These are phyloP conservation scores for Epistrophella euchroma DNA, from an alignment of 2,888 invertebrate species.

Conservation along the genomic window DNA sequence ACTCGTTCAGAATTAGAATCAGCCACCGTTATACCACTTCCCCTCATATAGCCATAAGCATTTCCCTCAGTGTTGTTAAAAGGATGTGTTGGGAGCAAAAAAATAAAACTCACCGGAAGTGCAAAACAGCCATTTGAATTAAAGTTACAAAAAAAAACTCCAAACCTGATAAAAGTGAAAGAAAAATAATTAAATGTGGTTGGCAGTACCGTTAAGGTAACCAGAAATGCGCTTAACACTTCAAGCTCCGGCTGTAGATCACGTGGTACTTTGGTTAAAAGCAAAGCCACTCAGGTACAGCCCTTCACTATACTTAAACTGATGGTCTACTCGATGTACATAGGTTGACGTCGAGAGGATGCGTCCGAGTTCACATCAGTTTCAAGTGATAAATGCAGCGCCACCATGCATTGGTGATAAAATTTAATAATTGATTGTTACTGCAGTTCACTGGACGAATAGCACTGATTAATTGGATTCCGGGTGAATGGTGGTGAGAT, in stretches of 20 bases:
- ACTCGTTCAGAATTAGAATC: constrained; percentile 16
- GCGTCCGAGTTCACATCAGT: constrained; percentile 15
- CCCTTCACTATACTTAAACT: background rate
- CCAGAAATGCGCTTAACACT: constrained; percentile 52
- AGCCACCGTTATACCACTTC: background rate
- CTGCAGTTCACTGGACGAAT: constrained; percentile 62
- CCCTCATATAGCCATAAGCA: constrained; percentile 6
- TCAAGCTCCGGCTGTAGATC: constrained; percentile 32
- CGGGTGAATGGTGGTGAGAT: constrained; percentile 63
- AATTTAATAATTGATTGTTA: constrained; percentile 74
- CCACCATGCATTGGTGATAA: constrained; percentile 53
- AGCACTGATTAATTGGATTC: constrained; percentile 70
- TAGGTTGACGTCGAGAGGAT: constrained; percentile 10
- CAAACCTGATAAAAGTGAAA: constrained; percentile 9
- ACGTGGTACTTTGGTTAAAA: constrained; percentile 31
- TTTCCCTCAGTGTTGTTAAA: background rate
- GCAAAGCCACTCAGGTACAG: constrained; percentile 22
- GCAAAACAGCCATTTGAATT: constrained; percentile 26
- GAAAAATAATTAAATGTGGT: constrained; percentile 62
- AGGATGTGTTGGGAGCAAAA: constrained; percentile 6
- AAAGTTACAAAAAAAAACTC: background rate
- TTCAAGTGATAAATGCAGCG: constrained; percentile 38
- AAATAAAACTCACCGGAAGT: constrained; percentile 26
- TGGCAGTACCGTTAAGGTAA: constrained; percentile 48
- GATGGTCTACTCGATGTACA: background rate